Conservation (phyloP, 2,113 vertebrate species). For the Furnarius figulus region DNA sequence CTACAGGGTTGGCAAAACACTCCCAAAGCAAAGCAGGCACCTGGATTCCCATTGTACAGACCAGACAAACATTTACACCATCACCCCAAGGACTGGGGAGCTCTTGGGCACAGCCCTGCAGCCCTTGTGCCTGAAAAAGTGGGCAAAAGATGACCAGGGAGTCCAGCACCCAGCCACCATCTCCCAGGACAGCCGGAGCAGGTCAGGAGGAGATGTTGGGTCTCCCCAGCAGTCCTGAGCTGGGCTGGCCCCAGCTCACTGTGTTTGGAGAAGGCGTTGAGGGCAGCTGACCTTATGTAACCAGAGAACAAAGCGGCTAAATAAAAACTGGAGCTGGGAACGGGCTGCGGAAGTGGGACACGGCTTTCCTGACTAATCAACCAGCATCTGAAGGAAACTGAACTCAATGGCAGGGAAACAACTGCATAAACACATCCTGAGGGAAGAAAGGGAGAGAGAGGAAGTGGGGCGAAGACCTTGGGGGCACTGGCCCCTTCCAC, state of each 20-base stretch:
- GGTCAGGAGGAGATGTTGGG: rapidly evolving
- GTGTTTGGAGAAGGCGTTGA: not conserved
- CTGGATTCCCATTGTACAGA: not conserved
- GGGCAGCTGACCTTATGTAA: slow-evolving; percentile 48
- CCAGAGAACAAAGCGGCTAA: slow-evolving; percentile 19
- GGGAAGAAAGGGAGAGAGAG: slow-evolving; percentile 33
- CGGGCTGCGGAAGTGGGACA: slow-evolving; percentile 31
- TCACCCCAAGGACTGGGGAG: not conserved
- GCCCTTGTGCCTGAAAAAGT: not conserved
- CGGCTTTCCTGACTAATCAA: slow-evolving; percentile 33
- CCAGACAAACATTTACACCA: not conserved
- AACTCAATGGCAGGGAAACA: slow-evolving; percentile 48
- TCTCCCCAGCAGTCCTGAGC: not conserved
- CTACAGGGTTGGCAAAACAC: not conserved
- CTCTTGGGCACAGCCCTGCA: not conserved
- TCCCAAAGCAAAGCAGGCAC: not conserved
- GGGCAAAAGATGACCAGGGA: not conserved
- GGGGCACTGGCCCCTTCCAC: not conserved
- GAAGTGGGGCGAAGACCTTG: not conserved
- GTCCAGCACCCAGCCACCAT: not conserved
- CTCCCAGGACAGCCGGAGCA: rapidly evolving
- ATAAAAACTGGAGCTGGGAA: slow-evolving; percentile 60
- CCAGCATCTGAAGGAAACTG: slow-evolving; percentile 46
- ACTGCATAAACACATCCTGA: slow-evolving; percentile 55
- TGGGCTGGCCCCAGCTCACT: not conserved